A percentile compares a stretch with the other conserved stretches of the same genome.
These are phyloP conservation scores for Drosophila paracracens DNA, from an alignment of 2,888 invertebrate species.

Conservation along the genomic window DNA sequence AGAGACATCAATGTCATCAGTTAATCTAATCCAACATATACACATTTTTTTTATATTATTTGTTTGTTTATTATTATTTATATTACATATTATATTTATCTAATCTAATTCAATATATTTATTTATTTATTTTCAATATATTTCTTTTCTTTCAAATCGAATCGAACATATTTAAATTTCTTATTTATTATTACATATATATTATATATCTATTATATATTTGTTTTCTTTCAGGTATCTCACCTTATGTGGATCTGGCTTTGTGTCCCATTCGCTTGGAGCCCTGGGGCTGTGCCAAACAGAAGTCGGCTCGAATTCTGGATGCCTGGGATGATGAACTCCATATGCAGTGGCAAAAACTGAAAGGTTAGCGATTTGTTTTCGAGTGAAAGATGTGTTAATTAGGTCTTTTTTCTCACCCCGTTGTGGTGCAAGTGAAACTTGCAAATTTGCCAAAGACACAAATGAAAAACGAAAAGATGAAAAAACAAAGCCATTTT, in stretches of 20 bases:
- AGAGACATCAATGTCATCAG: constrained; percentile 4
- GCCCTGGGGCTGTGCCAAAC: constrained; percentile 86
- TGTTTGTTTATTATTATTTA: background rate
- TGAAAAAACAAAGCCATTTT: background rate
- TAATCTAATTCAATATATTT: background rate
- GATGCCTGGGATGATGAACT: constrained; percentile 82
- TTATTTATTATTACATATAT: background rate
- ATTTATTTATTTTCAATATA: constrained; percentile 1
- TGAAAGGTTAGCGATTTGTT: constrained; percentile 80
- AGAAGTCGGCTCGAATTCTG: constrained; percentile 86
- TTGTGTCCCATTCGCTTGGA: constrained; percentile 86
- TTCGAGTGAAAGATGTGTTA: constrained; percentile 43
- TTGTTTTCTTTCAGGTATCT: constrained; percentile 81
- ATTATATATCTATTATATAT: background rate
- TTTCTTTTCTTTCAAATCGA: background rate
- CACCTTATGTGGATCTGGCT: constrained; percentile 86
- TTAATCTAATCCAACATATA: background rate
- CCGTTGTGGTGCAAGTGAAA: constrained; percentile 53
- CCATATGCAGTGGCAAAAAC: constrained; percentile 81
- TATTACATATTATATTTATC: background rate
- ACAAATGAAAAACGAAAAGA: background rate
- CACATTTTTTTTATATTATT: background rate
- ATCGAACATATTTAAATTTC: background rate
- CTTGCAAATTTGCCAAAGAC: constrained; percentile 24
- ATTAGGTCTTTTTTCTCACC: constrained; percentile 12